Evolutionary conservation across 2,113 vertebrate genomes (phyloP).

Genomic region (Chelonoidis abingdonii): DNA sequence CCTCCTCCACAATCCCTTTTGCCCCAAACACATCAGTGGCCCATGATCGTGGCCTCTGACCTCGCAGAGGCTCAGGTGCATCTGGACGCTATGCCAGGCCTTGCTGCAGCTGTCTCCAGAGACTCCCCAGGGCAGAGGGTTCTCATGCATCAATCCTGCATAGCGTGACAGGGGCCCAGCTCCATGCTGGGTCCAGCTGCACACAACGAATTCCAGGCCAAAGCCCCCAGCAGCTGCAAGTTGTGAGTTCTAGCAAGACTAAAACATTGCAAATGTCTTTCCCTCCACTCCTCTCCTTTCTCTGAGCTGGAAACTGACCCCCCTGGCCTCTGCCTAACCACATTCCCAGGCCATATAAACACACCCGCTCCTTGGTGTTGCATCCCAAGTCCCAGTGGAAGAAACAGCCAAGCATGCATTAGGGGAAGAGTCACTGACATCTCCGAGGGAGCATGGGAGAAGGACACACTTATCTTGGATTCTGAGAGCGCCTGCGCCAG

Average conservation of each 20-base stretch:
- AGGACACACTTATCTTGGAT: neutral
- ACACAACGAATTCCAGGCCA: neutral
- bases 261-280: neutral
- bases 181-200: neutral
- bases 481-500: neutral
- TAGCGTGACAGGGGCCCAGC: neutral
- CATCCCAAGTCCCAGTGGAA: neutral
- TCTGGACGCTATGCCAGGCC: neutral
- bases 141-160: neutral
- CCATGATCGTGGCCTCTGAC: neutral
- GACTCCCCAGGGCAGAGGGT: neutral
- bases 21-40: neutral
- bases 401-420: neutral
- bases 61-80: neutral
- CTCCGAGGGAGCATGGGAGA: neutral
- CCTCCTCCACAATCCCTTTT: neutral
- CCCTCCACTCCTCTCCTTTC: neutral
- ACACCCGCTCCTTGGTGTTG: neutral
- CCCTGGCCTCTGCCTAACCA: neutral
- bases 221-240: neutral
- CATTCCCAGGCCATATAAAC: neutral
- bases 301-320: neutral
- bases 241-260: neutral
- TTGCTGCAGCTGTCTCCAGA: neutral
- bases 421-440: neutral